phyloP scores from a whole-genome alignment of 2,797 vertebrate genomes.

The Caiman crocodilus region DNA sequence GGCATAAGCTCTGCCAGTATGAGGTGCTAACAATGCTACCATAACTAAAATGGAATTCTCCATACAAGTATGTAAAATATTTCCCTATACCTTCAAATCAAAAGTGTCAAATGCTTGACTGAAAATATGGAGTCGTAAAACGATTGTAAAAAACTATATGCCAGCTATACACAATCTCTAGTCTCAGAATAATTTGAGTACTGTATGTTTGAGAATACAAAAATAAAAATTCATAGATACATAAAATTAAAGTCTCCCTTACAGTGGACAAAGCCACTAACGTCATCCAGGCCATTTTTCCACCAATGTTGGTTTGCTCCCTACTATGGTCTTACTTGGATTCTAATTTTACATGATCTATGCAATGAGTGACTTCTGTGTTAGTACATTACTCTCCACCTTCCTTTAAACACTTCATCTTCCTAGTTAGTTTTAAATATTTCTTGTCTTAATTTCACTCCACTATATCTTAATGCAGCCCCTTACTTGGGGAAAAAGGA shows the following conservation, averaged over 20 bases:
- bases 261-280: background rate
- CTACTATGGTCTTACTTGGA: background rate
- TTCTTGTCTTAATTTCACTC: background rate
- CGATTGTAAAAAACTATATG: slow-evolving; percentile 21
- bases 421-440: background rate
- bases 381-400: background rate
- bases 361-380: accelerated
- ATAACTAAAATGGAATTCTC: slow-evolving; percentile 44
- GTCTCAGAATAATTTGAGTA: too few species aligned
- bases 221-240: background rate
- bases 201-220: too few species aligned
- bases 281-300: background rate
- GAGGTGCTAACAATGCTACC: background rate
- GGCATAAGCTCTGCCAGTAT: too few species aligned
- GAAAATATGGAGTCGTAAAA: background rate
- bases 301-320: background rate
- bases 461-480: background rate
- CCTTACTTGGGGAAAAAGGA: background rate
- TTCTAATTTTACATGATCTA: background rate
- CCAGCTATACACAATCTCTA: background rate
- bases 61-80: slow-evolving; percentile 45
- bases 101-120: slow-evolving; percentile 42
- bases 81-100: slow-evolving; percentile 34
- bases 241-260: slow-evolving; percentile 3
- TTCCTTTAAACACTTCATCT: background rate